A percentile compares a stretch with the other conserved stretches of the same genome.
Conservation (phyloP, 2,888 invertebrate species). For the Morinoia aosen region DNA sequence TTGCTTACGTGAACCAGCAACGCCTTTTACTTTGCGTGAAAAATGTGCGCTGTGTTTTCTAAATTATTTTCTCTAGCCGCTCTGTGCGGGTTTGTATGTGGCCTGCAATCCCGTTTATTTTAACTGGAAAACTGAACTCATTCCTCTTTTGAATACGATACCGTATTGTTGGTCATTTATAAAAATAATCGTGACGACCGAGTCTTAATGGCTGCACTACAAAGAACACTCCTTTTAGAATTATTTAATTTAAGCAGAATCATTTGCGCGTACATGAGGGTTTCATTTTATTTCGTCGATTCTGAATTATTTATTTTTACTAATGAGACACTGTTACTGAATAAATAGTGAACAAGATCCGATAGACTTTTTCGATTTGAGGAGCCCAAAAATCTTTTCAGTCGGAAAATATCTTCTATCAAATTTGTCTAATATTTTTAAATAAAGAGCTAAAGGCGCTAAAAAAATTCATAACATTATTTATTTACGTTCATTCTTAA, state of each 20-base stretch:
- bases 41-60: neutral
- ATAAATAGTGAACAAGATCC: no score
- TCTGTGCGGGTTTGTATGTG: neutral
- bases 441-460: no score
- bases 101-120: neutral
- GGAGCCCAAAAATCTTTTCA: no score
- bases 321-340: no score
- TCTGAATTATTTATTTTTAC: no score
- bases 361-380: no score
- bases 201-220: neutral
- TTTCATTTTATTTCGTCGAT: no score
- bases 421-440: no score
- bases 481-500: no score
- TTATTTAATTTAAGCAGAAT: neutral
- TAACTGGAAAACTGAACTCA: neutral
- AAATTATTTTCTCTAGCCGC: constrained; percentile 3
- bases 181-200: neutral
- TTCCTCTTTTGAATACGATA: neutral
- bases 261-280: no score
- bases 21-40: neutral
- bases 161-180: neutral
- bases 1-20: neutral
- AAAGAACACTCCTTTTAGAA: neutral
- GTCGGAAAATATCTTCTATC: no score
- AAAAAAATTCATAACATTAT: no score